Evolutionary conservation across 1,140 invertebrate genomes (phyloP), one percentile per base, ranked within the genome.

Genomic region (Calliphora vicina): DNA sequence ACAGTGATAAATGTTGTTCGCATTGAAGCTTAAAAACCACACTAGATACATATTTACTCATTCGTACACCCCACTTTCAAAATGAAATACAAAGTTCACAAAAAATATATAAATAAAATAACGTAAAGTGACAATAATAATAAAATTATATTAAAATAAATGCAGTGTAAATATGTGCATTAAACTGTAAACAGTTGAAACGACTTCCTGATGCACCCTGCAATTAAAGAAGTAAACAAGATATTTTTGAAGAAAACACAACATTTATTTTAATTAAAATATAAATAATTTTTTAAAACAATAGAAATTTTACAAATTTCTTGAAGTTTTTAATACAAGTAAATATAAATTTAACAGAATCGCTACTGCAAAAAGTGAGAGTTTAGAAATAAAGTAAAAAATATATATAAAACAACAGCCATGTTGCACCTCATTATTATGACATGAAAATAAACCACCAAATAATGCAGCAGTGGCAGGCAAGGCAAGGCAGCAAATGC

Each of bases 391-490:
- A 3, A 57, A 17, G 8, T 67, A 67, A 67, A 67, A 23, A 67
- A 67, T 67, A 23, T 67, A 67, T 23, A 9, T 15, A 67, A 17
- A 20, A 23, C 57, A 67, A 67, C 57, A 67, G 13, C 45, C 13
- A 67, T n/a, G 23, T 67, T 67, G 57, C 57, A 67, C 57, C 57
- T 20, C 57, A 67, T 67, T 67, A 67, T 67, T 67, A 20, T 67
- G 57, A 67, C 73, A 29, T 76, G 27, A 76, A 76, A 78, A 78
- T 43, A 43, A 78, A 78, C 35, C n/a, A 20, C 35, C 74, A 78
- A 25, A 78, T 23, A 20, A 26, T 42, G 35, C 15, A 43, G n/a
- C 35, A 43, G 9, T 76, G 17, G 27, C 72, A 73, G 26, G 9
- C n/a, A n/a, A n/a, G n/a, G n/a, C n/a, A n/a, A n/a, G 27, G 29